These are phyloP conservation scores for silkworm (Bombyx mori) DNA, from an alignment of 1,140 invertebrate species.

Conservation along the genomic window ASM3026992v2 NC_085119.1:16276501-16277000, in stretches of 20 bases:
- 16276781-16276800: conserved; percentile 90
- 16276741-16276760: conserved; percentile 86
- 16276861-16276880: conserved; percentile 95
- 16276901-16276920: conserved; percentile 86
- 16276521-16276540: not conserved
- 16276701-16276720: conserved; percentile 87
- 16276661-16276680: conserved; percentile 81
- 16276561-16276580: not conserved
- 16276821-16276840: conserved; percentile 90
- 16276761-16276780: conserved; percentile 86
- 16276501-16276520: not conserved
- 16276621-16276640: conserved; percentile 90
- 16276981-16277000: conserved; percentile 90
- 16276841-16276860: conserved; percentile 84
- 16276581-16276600: conserved; percentile 66
- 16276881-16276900: conserved; percentile 95
- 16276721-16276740: conserved; percentile 90
- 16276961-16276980: conserved; percentile 90
- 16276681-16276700: conserved; percentile 83
- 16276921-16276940: conserved; percentile 86
- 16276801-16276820: conserved; percentile 92
- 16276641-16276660: conserved; percentile 84
- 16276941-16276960: conserved; percentile 94
- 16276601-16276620: conserved; percentile 88
- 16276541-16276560: not conserved